Evolutionary conservation across 1,140 invertebrate species (phyloP), one percentile per base, ranked within the genome.

Genomic region (Caenorhabditis latens): DNA sequence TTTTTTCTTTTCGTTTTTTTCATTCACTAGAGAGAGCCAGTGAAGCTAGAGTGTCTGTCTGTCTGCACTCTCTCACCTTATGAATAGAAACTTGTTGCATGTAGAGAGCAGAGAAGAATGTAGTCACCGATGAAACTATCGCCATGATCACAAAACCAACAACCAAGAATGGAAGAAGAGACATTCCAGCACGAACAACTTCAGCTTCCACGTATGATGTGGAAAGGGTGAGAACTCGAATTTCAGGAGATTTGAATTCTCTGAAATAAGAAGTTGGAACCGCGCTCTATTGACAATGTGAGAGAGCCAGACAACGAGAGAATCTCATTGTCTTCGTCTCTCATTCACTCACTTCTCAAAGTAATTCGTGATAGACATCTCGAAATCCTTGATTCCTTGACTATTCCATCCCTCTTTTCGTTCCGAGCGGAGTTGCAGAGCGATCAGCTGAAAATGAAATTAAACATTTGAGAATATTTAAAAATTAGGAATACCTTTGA

Each of bases 81-180:
- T 90, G 84, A 50, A 83, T 86, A 32, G 40, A 85, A 13, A 87
- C 84, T 61, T 90, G 90, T 19, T 84, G 42, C 48, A 83, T 88
- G 79, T 87, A 89, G 19, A 86, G 58, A 4, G 89, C 85, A 46
- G 85, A 87, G 8, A 90, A 67, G 57, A 89, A 82, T 5, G 87
- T 87, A 50, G 90, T 90, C 9, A 87, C 82, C 6, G 89, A 63
- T 6, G 88, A 86, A 53, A 90, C 90, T 16, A 84, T 53, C 14
- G 83, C 85, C 90, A 90, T 90, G 19, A 90, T 86, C 7, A 83
- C 83, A 83, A 90, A 90, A 13, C 90, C 90, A 58, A 89, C 87
- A 0, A 87, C 55, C 19, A 90, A 67, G 40, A 89, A 90, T 3
- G 90, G 90, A n/a, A 90, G 87, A 48, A 90, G 58, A 57, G 84